Conservation (phyloP, 2,113 vertebrate genomes). For the Illadopsis cleaveri region DNA sequence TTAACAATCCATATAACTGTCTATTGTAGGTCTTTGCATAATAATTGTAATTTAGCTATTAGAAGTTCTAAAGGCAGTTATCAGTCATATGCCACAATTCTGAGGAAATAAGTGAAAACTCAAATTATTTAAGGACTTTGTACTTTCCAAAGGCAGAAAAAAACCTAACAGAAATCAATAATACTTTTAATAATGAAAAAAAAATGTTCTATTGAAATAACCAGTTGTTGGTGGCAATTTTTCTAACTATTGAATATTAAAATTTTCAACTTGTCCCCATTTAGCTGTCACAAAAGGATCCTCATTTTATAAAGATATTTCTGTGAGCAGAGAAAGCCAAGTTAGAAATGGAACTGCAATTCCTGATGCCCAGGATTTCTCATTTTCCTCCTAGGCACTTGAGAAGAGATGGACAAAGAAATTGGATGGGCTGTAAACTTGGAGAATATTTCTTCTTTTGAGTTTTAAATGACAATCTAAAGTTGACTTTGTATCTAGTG, state of each 20-base stretch:
- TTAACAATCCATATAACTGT: slow-evolving; percentile 84
- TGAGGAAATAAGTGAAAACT: slow-evolving; percentile 66
- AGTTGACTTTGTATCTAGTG: not conserved
- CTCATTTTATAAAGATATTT: not conserved
- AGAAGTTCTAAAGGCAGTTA: slow-evolving; percentile 78
- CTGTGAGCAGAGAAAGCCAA: not conserved
- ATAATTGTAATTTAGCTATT: slow-evolving; percentile 85
- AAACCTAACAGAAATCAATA: slow-evolving; percentile 46
- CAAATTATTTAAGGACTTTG: slow-evolving; percentile 66
- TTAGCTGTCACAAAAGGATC: not conserved
- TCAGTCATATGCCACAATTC: slow-evolving; percentile 72
- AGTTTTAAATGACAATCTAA: not conserved
- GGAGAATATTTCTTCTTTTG: not conserved
- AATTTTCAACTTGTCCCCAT: not conserved
- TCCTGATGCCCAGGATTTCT: not conserved
- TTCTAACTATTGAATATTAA: slow-evolving; percentile 30
- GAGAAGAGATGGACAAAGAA: not conserved
- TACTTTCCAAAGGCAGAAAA: slow-evolving; percentile 44
- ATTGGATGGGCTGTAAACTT: not conserved
- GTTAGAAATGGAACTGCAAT: not conserved
- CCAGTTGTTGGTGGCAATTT: slow-evolving; percentile 41
- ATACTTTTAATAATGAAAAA: slow-evolving; percentile 48
- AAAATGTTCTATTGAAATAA: slow-evolving; percentile 34
- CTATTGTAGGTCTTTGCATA: slow-evolving; percentile 80
- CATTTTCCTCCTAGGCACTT: not conserved